Base-by-base conservation (phyloP, 2,797 vertebrate genomes). In the Dendrocincla fuliginosa region DNA sequence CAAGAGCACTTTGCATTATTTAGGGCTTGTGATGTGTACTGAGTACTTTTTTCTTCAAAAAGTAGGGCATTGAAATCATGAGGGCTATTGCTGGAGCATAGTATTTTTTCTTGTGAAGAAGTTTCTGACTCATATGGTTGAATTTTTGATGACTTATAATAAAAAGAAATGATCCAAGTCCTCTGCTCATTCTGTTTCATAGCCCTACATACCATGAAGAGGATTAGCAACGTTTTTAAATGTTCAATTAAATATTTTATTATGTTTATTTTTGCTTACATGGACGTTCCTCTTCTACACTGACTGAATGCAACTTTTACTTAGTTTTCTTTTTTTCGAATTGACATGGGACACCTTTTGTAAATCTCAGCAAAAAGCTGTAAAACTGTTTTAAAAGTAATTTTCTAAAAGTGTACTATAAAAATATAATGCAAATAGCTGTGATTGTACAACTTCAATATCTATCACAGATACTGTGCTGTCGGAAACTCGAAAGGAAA, bases 1-100 rank as follows among this genome's bases (percentile, higher is more conserved):
- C 49, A 75, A 56, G 50, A 79, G 37, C 22, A 74, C 6, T 67
- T 71, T 91, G 68, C 53, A 94, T 87, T 92, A 91, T 94, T 94
- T 75, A 87, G 71, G 56, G 23, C 9, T 77, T 33, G 17, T 68
- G 53, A 74, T 0, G 1, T 37, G 57, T 13, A 14, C 11, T 37
- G 71, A 76, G 11, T 64, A 53, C 4, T 13, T 61, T 77, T 83
- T 78, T 35, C 59, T 77, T 69, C 60, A 57, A 63, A 87, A 85
- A 85, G 32, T 52, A 81, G 61, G 50, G 35, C 73, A 80, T 0
- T 73, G 76, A 86, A 94, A 52, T 65, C 33, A 63, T 27, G 18
- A 85, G 25, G 33, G 56, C 27, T 84, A 7, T 64, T 80, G 81
- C 17, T 52, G 20, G 22, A 89, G 6, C 4, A 0, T 16, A 50